A percentile compares a stretch with the other conserved stretches of the same genome.
These are phyloP conservation scores for Eulemur rubriventer DNA, from an alignment of 2,797 vertebrate genomes.

Conservation along the genomic window DNA sequence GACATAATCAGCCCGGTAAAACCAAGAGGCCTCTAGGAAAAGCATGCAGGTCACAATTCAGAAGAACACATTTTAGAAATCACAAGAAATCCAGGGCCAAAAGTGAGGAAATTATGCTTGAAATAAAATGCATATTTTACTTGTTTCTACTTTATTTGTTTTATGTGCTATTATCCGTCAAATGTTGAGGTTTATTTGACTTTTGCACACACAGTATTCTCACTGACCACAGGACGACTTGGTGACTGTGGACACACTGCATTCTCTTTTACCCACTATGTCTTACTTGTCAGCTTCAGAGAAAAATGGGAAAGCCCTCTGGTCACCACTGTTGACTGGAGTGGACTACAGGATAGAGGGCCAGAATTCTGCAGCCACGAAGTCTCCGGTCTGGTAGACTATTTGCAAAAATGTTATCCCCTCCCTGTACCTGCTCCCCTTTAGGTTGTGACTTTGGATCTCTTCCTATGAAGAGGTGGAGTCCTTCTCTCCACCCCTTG, in stretches of 20 bases:
- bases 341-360: no score
- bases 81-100: background rate
- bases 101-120: background rate
- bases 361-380: background rate
- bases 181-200: background rate
- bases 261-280: background rate
- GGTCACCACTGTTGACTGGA: background rate
- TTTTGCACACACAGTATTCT: background rate
- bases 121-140: background rate
- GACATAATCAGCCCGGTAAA: rapidly evolving
- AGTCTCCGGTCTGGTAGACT: rapidly evolving
- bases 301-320: background rate
- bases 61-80: background rate
- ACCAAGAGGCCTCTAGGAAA: background rate
- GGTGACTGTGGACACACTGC: rapidly evolving
- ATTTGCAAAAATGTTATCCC: rapidly evolving
- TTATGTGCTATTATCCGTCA: background rate
- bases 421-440: background rate
- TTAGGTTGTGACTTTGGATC: background rate
- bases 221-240: rapidly evolving
- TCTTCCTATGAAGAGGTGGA: background rate
- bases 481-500: background rate
- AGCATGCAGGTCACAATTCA: rapidly evolving
- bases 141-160: background rate
- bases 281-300: background rate